Evolutionary conservation across 2,888 invertebrate species (phyloP).

Genomic region (Suillia variegata): DNA sequence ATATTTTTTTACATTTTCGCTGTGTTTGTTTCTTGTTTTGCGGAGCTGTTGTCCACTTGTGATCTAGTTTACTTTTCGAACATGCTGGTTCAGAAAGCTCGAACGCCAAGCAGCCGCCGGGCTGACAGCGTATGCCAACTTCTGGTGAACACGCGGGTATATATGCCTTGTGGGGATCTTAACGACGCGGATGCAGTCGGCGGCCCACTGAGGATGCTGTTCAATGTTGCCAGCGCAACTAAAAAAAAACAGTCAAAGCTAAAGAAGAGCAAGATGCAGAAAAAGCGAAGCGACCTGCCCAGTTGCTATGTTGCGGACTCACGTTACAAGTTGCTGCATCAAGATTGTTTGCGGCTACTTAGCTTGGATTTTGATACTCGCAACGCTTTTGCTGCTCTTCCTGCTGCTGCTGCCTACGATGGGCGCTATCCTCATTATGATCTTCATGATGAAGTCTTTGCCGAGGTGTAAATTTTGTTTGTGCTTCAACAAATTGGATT

Average conservation of each 20-base stretch:
- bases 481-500: conserved; percentile 34
- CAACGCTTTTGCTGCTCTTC: too few relatives aligned
- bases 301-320: background rate
- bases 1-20: background rate
- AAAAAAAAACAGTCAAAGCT: too few relatives aligned
- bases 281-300: too few relatives aligned
- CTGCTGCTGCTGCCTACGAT: too few relatives aligned
- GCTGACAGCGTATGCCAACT: conserved; percentile 35
- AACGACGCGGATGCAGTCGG: background rate
- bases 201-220: background rate
- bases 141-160: conserved; percentile 23
- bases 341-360: background rate
- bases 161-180: conserved; percentile 1
- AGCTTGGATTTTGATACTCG: background rate
- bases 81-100: background rate
- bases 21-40: background rate
- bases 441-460: background rate
- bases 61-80: too few relatives aligned
- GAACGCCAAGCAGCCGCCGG: conserved; percentile 13
- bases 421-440: background rate
- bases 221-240: too few relatives aligned
- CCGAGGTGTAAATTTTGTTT: conserved; percentile 32
- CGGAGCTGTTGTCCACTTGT: background rate
- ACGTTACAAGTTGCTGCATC: background rate
- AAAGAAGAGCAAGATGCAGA: too few relatives aligned